Percentiles rank a stretch among this genome's conserved stretches.
phyloP scores from a whole-genome alignment of 2,113 vertebrate species.

The Vidua chalybeata region DNA sequence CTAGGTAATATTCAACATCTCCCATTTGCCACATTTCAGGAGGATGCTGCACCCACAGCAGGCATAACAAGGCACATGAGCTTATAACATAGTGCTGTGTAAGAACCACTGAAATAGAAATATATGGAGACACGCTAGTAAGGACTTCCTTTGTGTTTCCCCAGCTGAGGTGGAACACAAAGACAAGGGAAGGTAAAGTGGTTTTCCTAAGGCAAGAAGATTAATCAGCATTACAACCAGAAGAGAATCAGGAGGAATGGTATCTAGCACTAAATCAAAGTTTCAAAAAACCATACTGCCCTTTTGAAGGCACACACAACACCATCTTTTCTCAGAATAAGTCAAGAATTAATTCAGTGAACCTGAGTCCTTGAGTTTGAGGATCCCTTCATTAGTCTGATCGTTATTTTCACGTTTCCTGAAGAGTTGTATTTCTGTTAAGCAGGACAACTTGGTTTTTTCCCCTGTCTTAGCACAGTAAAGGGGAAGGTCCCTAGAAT shows the following conservation, averaged over 20 bases:
- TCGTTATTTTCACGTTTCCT: not conserved
- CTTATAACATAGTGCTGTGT: accelerated
- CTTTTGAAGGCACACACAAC: not conserved
- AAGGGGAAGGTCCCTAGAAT: not conserved
- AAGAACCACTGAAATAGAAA: not conserved
- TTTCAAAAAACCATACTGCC: not conserved
- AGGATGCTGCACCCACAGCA: not conserved
- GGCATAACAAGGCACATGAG: not conserved
- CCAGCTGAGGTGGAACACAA: not conserved
- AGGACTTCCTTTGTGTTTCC: not conserved
- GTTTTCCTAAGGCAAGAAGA: not conserved
- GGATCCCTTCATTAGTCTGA: not conserved
- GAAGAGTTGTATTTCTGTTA: not conserved
- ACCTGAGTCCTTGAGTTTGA: not conserved
- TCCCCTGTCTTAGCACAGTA: not conserved
- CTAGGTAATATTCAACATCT: not conserved
- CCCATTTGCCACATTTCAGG: not conserved
- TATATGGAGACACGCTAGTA: not conserved
- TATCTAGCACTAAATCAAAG: not conserved
- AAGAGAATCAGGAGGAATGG: not conserved
- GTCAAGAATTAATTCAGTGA: not conserved
- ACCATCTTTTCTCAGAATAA: not conserved
- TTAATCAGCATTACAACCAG: not conserved
- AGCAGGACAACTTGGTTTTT: not conserved
- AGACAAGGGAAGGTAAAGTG: not conserved